phyloP scores from a whole-genome alignment of 2,888 invertebrate species.

The Amorpha juglandis region DNA sequence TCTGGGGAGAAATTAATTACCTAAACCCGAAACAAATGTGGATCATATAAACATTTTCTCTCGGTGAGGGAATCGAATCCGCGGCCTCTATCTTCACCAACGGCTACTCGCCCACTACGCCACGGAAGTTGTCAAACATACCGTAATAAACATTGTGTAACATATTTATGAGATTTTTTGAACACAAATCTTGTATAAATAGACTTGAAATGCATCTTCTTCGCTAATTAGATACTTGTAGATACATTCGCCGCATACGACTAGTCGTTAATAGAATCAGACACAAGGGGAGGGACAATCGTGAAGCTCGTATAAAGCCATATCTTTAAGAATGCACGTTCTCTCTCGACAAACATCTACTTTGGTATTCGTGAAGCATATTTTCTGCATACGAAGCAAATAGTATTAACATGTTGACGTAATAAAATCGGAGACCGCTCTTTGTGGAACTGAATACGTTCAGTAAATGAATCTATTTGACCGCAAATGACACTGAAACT shows the following conservation, averaged over 20 bases:
- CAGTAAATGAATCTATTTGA: slow-evolving; percentile 26
- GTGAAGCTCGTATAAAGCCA: neutral
- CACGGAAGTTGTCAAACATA: no score
- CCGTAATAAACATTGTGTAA: no score
- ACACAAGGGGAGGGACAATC: slow-evolving; percentile 4
- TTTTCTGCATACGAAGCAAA: slow-evolving; percentile 21
- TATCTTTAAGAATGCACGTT: neutral
- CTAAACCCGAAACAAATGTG: no score
- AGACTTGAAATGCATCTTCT: neutral
- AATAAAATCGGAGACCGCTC: slow-evolving; percentile 10
- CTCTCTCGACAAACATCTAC: slow-evolving; percentile 14
- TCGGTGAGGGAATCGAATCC: no score
- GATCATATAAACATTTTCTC: no score
- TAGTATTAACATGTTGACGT: slow-evolving; percentile 7
- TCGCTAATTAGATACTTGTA: neutral
- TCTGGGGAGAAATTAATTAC: no score
- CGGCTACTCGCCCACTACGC: no score
- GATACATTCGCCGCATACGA: neutral
- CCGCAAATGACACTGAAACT: slow-evolving; percentile 30
- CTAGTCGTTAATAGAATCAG: neutral
- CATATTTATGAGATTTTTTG: no score
- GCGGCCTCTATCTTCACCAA: no score
- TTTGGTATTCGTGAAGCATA: slow-evolving; percentile 13
- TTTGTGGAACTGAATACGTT: slow-evolving; percentile 24
- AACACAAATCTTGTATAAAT: neutral